These are phyloP conservation scores for Thecocarcelia acutangulata DNA, from an alignment of 2,888 invertebrate species.

Conservation along the genomic window DNA sequence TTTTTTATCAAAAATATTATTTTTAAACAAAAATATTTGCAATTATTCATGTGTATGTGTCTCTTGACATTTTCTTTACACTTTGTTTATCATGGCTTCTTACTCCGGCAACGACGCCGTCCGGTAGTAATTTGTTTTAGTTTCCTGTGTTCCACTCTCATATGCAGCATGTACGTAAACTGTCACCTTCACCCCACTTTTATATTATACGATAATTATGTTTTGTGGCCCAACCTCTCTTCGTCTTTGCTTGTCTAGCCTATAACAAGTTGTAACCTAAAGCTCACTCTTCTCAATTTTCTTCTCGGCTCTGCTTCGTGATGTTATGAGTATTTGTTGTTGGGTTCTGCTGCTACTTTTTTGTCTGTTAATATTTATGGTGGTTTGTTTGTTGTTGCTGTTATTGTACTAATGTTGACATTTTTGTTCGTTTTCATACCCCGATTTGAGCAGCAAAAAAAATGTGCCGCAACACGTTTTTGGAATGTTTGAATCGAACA, in stretches of 20 bases:
- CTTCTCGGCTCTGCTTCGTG: background rate
- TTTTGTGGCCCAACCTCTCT: background rate
- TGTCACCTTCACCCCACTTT: conserved; percentile 68
- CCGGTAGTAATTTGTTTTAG: conserved; percentile 44
- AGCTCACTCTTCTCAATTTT: conserved; percentile 17
- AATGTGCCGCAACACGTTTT: conserved; percentile 55
- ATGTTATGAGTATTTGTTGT: conserved; percentile 15
- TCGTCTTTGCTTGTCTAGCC: background rate
- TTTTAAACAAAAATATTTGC: background rate
- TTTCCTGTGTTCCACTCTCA: conserved; percentile 34
- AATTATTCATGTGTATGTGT: background rate
- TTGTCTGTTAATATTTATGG: background rate
- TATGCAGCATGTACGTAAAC: conserved; percentile 52
- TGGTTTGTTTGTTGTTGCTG: background rate
- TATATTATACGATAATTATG: conserved; percentile 24
- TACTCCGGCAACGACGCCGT: conserved; percentile 36
- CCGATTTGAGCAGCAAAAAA: background rate
- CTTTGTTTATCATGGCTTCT: conserved; percentile 41
- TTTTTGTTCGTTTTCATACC: conserved; percentile 18
- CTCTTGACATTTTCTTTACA: conserved; percentile 38
- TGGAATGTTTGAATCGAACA: conserved; percentile 57
- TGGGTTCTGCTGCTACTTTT: background rate
- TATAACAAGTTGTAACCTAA: conserved; percentile 19
- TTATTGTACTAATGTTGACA: conserved; percentile 24
- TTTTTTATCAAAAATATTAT: no score